Base-by-base conservation (phyloP, 2,888 invertebrate genomes). In the Cyrtodaria siliqua region DNA sequence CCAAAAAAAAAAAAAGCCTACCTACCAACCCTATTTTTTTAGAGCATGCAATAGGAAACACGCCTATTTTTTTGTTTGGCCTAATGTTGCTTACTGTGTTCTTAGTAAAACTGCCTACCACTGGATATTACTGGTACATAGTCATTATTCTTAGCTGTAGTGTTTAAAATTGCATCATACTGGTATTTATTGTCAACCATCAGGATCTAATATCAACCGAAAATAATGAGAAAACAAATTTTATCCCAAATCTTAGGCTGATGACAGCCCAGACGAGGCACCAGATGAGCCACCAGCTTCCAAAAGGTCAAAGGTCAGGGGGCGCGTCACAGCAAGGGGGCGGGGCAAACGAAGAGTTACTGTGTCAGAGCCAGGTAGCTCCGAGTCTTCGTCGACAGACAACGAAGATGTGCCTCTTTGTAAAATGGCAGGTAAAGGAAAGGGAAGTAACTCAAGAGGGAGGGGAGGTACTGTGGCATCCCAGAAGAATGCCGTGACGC, bases 201-300 rank as follows among this genome's bases (percentile, higher is more conserved):
- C n/a, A n/a, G n/a, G n/a, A n/a, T n/a, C n/a, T n/a, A n/a, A n/a
- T n/a, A n/a, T n/a, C n/a, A n/a, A n/a, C n/a, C n/a, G n/a, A n/a
- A n/a, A n/a, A n/a, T n/a, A n/a, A n/a, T n/a, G n/a, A n/a, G n/a
- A n/a, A n/a, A n/a, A n/a, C n/a, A n/a, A n/a, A n/a, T n/a, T n/a
- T n/a, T n/a, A n/a, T 47, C 16, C 16, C 47, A 18, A 9, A 18
- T 47, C 16, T 4, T 47, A 69, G 77, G 83, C 75, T 26, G 84
- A 75, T 40, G 82, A 84, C 27, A 76, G 79, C 23, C 62, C 73
- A 47, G 96, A 95, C 44, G 96, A 95, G 64, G 95, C 95, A 8
- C 95, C 95, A 63, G 94, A 95, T 3, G 92, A 91, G 42, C 96
- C 96, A 78, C 96, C 96, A 78, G 97, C 97, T 0, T 93, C 96